phyloP scores from a whole-genome alignment of 30 jellyfish, hydroid and myxozoan species.

The Turritopsis rubra region DNA sequence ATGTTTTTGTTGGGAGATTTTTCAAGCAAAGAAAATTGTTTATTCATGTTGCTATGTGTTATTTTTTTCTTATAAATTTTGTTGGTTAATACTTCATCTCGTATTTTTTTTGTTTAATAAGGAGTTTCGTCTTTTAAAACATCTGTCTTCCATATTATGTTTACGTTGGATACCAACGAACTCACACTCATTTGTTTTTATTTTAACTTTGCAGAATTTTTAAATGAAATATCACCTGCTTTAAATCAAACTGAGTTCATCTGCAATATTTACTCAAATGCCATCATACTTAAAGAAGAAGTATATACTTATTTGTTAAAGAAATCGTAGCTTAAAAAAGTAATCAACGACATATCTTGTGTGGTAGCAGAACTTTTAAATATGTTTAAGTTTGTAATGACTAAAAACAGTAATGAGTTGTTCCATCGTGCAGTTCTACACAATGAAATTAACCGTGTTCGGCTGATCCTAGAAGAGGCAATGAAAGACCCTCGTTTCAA shows the following conservation, averaged over 20 bases:
- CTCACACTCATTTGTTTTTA: background rate
- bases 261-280: background rate
- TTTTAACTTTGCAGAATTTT: background rate
- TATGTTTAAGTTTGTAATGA: constrained; percentile 94
- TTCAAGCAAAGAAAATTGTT: too few species aligned
- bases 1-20: too few species aligned
- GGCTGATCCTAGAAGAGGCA: constrained; percentile 81
- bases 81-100: too few species aligned
- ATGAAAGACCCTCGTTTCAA: constrained; percentile 74
- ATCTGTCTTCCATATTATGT: background rate
- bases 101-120: too few species aligned
- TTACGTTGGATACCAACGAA: background rate
- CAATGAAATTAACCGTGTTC: constrained; percentile 70
- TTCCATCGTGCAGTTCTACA: constrained; percentile 90
- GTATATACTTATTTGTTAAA: too few species aligned
- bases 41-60: too few species aligned
- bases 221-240: background rate
- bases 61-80: too few species aligned
- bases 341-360: too few species aligned
- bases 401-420: constrained; percentile 73
- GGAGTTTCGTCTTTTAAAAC: too few species aligned
- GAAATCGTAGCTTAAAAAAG: too few species aligned
- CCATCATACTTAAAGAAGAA: background rate
- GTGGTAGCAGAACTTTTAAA: too few species aligned
- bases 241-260: background rate